Percentiles rank a stretch among this genome's conserved stretches.
Conservation (phyloP, 2,113 vertebrate species). For the Paradisaea rubra region DNA sequence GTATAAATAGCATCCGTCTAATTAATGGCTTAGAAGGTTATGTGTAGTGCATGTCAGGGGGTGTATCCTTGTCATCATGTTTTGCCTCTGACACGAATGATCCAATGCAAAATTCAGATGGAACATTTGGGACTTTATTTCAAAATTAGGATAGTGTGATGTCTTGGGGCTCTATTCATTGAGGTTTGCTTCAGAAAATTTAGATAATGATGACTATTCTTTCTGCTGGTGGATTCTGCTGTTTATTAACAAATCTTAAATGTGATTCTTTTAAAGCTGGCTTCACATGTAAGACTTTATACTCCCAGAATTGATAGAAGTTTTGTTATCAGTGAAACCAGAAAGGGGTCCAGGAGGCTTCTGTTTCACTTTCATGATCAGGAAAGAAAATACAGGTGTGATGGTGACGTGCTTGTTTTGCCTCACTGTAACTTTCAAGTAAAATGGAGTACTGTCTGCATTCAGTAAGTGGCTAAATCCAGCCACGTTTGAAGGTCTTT, state of each 20-base stretch:
- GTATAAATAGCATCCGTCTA: constrained; percentile 25
- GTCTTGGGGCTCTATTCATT: neutral
- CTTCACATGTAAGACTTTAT: neutral
- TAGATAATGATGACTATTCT: neutral
- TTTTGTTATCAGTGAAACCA: neutral
- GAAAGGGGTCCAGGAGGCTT: neutral
- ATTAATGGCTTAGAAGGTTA: constrained; percentile 17
- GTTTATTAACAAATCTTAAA: neutral
- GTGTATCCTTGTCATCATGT: neutral
- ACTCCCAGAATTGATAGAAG: neutral
- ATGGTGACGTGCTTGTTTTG: neutral
- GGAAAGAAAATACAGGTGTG: neutral
- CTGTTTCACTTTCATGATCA: neutral
- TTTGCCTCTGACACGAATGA: neutral
- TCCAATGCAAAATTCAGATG: neutral
- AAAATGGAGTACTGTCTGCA: neutral
- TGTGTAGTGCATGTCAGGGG: neutral
- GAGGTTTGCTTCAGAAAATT: neutral
- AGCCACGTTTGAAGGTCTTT: neutral
- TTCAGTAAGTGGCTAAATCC: neutral
- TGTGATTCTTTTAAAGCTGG: neutral
- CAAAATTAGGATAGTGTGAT: neutral
- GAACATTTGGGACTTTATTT: neutral
- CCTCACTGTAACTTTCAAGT: neutral
- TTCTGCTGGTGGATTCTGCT: neutral